Percentiles rank a stretch among this genome's conserved stretches.
Evolutionary conservation across 2,797 vertebrate species (phyloP).

Genomic region (Urocyon cinereoargenteus): DNA sequence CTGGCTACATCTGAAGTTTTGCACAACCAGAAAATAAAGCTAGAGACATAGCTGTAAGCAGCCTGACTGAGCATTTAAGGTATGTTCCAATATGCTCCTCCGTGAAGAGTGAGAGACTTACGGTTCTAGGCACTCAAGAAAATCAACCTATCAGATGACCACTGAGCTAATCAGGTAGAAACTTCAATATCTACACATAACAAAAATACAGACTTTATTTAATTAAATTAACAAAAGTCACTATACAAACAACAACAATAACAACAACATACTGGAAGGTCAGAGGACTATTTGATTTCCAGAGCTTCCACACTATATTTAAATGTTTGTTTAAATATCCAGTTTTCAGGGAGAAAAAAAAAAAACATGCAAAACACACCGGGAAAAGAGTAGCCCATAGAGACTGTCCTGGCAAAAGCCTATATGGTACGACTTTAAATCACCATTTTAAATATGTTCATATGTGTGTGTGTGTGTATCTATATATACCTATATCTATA

Average conservation of each 20-base stretch:
- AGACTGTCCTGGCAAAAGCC: not conserved
- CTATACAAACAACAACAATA: not conserved
- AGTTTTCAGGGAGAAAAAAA: not conserved
- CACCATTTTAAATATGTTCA: not conserved
- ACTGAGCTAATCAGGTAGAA: not conserved
- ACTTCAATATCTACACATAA: not conserved
- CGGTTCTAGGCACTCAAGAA: not conserved
- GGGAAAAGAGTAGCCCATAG: not conserved
- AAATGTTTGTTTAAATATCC: not conserved
- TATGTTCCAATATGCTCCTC: not conserved
- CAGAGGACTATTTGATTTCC: not conserved
- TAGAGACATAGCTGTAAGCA: not conserved
- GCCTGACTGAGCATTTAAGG: not conserved
- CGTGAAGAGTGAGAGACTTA: not conserved
- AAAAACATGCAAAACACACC: not conserved
- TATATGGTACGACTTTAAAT: not conserved
- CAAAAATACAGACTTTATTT: not conserved
- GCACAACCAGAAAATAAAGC: not conserved
- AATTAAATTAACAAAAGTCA: constrained; percentile 23
- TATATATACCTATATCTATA: too few relatives aligned
- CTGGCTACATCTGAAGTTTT: not conserved
- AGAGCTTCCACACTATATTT: not conserved
- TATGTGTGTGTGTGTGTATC: too few relatives aligned
- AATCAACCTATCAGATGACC: not conserved
- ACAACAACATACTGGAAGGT: not conserved